Conservation (phyloP, 2,888 invertebrate genomes). For the Eristalinus sepulchralis region DNA sequence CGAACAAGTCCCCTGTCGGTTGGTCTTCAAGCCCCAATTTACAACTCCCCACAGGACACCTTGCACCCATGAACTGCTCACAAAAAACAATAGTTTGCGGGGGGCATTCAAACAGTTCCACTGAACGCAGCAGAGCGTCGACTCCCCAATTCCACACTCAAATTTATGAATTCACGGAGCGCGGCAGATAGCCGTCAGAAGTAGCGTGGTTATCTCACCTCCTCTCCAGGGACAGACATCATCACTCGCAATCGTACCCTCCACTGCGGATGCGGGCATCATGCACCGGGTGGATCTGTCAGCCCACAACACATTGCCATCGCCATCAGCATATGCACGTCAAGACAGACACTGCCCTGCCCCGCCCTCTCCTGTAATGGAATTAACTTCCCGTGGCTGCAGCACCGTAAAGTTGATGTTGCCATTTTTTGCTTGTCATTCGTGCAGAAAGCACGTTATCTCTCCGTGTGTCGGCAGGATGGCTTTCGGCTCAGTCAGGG, state of each 20-base stretch:
- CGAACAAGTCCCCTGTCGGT: not conserved
- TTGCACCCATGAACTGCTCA: not conserved
- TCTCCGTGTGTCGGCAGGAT: not conserved
- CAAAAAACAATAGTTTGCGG: not conserved
- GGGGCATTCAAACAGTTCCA: not conserved
- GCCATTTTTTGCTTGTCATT: not conserved
- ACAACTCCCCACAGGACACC: not conserved
- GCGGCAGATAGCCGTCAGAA: not conserved
- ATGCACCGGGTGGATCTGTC: not conserved
- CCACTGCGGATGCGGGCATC: not conserved
- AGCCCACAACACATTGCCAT: not conserved
- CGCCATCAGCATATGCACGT: not conserved
- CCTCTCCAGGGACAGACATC: not conserved
- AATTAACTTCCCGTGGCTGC: slow-evolving; percentile 13
- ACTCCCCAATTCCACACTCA: not conserved
- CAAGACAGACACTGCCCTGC: not conserved
- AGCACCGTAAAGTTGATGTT: not conserved
- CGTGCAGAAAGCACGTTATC: not conserved
- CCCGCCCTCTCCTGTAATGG: not conserved
- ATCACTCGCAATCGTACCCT: not conserved
- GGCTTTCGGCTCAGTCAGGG: slow-evolving; percentile 10
- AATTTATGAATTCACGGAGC: not conserved
- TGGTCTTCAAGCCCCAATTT: not conserved
- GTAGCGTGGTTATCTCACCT: not conserved
- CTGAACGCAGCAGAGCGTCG: not conserved